Base-by-base conservation (phyloP, 2,888 invertebrate genomes). In the Bugulina stolonifera region DNA sequence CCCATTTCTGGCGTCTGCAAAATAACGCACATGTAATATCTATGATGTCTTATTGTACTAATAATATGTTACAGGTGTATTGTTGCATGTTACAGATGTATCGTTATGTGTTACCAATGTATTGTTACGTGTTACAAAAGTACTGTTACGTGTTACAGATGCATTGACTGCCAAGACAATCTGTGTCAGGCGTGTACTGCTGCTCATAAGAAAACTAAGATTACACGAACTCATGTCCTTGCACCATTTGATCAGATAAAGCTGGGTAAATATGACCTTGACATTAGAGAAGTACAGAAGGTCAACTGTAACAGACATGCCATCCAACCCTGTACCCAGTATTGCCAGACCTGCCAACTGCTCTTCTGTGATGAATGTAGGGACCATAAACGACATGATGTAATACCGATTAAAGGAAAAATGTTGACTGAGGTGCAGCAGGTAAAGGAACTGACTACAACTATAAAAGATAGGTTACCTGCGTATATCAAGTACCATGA, bases 161-260 rank as follows among this genome's bases (percentile, higher is more conserved):
- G 82, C 72, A 74, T 82, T 14, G 79, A 81, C 27, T 82, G 82
- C 69, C 76, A 75, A 27, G 82, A 82, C 73, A 77, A 80, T 72
- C 75, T 82, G 76, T 82, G 82, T 74, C 75, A 76, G 25, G 72
- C 72, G 22, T 82, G 82, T 72, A 73, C 77, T 0, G 76, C 75
- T 29, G 81, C 81, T 0, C 82, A 82, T 74, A 75, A 76, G 0
- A 76, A 77, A 23, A 82, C 82, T 32, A 80, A 81, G 72, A 74
- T 82, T 57, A 81, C 81, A 1, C 75, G 82, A 35, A 71, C 72
- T 69, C 82, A 82, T 75, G 75, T 76, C 71, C 76, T 82, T 32
- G 77, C 78, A 27, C 77, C 79, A 1, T 79, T 78, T 70, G 69
- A 73, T 34, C 78, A 80, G 72, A 77, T 81, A 34, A 74, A 76